Evolutionary conservation across 1,140 invertebrate species (phyloP).

Genomic region (Drosophila yakuba): DNA sequence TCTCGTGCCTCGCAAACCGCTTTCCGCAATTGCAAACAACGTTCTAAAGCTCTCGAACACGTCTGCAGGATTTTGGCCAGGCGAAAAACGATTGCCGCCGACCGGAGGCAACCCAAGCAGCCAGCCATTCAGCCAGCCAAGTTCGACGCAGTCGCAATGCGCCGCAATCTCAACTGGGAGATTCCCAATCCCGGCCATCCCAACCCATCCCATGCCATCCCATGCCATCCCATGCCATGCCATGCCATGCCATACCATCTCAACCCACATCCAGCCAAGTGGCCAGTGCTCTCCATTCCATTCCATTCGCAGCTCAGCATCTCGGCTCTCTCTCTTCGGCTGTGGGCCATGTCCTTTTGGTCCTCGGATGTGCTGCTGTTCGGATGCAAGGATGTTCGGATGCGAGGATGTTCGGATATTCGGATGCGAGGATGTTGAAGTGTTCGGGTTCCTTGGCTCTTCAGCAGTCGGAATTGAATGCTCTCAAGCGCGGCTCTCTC

Average conservation of each 20-base stretch:
- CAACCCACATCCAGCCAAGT: too few relatives aligned
- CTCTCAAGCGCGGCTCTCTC: not conserved
- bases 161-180: not conserved
- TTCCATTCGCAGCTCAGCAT: not conserved
- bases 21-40: constrained; percentile 79
- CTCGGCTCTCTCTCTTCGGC: not conserved
- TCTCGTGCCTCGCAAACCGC: constrained; percentile 58
- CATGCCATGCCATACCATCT: too few relatives aligned
- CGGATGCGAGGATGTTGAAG: not conserved
- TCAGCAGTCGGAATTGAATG: not conserved
- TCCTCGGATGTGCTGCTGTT: too few relatives aligned
- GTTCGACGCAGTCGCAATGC: constrained; percentile 2
- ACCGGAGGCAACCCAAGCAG: not conserved
- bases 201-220: too few relatives aligned
- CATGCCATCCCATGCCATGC: too few relatives aligned
- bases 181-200: constrained; percentile 1
- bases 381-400: too few relatives aligned
- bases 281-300: too few relatives aligned
- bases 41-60: constrained; percentile 79
- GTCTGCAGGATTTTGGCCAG: constrained; percentile 64
- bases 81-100: constrained; percentile 5
- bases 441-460: not conserved
- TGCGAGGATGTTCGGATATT: too few relatives aligned
- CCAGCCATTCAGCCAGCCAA: too few relatives aligned
- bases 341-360: not conserved